Evolutionary conservation across 2,797 vertebrate species (phyloP).

Genomic region (Chromis chromis): DNA sequence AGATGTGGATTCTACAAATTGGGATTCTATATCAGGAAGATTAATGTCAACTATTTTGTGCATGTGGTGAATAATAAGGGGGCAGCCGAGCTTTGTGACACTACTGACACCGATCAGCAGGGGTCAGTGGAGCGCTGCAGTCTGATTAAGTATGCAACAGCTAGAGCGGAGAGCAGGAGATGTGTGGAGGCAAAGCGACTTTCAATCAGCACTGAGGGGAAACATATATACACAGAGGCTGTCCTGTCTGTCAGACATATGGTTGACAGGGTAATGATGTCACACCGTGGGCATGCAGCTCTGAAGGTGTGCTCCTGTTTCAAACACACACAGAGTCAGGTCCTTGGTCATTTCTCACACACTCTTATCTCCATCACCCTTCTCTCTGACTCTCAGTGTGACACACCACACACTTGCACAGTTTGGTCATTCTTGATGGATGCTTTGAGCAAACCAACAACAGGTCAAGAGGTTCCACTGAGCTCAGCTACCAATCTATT

Average conservation of each 20-base stretch:
- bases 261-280: conserved; percentile 42
- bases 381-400: neutral
- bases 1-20: neutral
- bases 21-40: neutral
- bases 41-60: neutral
- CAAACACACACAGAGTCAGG: neutral
- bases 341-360: conserved; percentile 8
- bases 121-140: conserved; percentile 54
- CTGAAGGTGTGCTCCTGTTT: neutral
- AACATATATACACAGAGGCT: neutral
- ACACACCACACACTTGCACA: conserved; percentile 5
- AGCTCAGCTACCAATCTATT: conserved; percentile 6
- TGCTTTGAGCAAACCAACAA: conserved; percentile 10
- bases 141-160: neutral
- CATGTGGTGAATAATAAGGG: conserved; percentile 6
- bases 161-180: conserved; percentile 3
- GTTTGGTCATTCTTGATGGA: conserved; percentile 17
- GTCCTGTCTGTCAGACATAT: conserved; percentile 37
- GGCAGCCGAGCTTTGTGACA: neutral
- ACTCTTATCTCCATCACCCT: neutral
- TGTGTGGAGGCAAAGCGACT: neutral
- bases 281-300: conserved; percentile 7
- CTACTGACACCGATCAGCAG: conserved; percentile 42
- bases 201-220: conserved; percentile 1
- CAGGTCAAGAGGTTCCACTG: conserved; percentile 2